Evolutionary conservation across 2,888 invertebrate genomes (phyloP), one percentile per base, ranked within the genome.

Genomic region (Actias luna): DNA sequence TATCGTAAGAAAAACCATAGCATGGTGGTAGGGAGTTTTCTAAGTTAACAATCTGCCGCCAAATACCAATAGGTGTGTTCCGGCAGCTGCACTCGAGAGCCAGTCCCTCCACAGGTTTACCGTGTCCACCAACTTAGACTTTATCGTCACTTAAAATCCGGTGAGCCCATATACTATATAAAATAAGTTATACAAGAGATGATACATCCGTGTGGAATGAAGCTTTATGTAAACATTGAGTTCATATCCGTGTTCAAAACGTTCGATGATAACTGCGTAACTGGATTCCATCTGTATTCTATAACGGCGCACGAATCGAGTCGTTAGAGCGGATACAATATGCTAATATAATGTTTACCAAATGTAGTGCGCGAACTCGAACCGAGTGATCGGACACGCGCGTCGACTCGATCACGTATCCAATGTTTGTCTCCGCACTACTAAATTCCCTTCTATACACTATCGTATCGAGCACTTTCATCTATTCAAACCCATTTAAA

Each of bases 331-430:
- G 14, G n/a, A 29, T 58, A 39, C 70, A 69, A 71, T 81, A 83
- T 80, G 80, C 74, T 79, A 82, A 80, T 83, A 74, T 77, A 75
- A 77, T 82, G 81, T 82, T 82, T 80, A 77, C 73, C 72, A 76
- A 80, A 82, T 82, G 79, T 76, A 74, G 72, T 76, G 70, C 69
- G 67, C 68, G 69, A 66, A 73, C 72, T 74, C 72, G 69, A 75
- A 72, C 70, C 67, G 66, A 71, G 65, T 70, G 68, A 67, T 64
- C 67, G 74, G 71, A 62, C 66, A 69, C 62, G 64, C 63, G 35
- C 63, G 29, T 12, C 36, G 31, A 63, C 68, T 65, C 65, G 36
- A 58, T 70, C 69, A 69, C 69, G 67, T 65, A 35, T 66, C 36
- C 64, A 36, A 58, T 74, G 69, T 75, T 76, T 74, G 58, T 61